Evolutionary conservation across 2,797 vertebrate genomes (phyloP).

Genomic region (Alectoris magna): DNA sequence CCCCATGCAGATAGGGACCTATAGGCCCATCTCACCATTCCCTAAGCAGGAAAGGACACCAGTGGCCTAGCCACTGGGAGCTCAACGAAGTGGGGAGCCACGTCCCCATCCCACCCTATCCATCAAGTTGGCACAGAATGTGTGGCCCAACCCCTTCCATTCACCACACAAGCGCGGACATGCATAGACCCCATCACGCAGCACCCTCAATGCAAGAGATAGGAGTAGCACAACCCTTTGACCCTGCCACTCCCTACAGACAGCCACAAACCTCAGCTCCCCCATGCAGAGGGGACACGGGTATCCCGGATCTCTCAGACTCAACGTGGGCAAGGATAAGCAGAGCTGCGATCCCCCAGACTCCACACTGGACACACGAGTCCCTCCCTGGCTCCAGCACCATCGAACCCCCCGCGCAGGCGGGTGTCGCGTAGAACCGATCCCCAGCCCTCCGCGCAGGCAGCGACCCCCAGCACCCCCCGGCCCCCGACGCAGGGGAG

Average conservation of each 20-base stretch:
- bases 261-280: rapidly evolving
- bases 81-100: no score
- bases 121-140: neutral
- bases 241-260: neutral
- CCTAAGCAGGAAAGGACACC: rapidly evolving
- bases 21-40: neutral
- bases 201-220: rapidly evolving
- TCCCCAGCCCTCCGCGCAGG: neutral
- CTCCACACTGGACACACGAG: neutral
- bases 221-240: rapidly evolving
- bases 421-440: no score
- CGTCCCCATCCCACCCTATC: neutral
- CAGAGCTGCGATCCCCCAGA: neutral
- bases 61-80: no score
- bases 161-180: rapidly evolving
- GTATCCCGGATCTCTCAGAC: no score
- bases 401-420: no score
- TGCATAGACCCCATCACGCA: rapidly evolving
- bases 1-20: rapidly evolving
- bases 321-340: neutral
- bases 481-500: neutral
- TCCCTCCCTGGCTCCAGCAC: no score
- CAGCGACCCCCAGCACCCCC: no score
- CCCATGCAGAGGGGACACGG: neutral
- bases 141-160: rapidly evolving